A percentile compares a stretch with the other conserved stretches of the same genome.
phyloP scores from a whole-genome alignment of 2,113 vertebrate genomes.

The Sylvietta virens region DNA sequence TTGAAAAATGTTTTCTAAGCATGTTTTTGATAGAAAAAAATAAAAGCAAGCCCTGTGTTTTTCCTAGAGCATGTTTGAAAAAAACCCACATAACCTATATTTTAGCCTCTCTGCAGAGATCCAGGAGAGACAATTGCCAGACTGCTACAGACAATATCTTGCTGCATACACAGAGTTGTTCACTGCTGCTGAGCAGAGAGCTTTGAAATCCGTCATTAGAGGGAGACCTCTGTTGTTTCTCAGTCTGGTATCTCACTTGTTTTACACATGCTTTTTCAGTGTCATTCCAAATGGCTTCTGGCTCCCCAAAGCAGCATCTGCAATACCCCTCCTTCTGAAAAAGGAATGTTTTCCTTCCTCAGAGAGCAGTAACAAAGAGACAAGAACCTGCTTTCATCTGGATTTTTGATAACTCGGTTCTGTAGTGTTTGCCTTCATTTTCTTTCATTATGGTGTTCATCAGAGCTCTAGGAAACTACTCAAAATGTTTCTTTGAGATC shows the following conservation, averaged over 20 bases:
- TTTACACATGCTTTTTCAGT: neutral
- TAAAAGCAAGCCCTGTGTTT: neutral
- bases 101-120: neutral
- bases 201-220: neutral
- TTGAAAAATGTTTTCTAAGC: neutral
- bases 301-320: neutral
- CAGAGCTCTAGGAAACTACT: neutral
- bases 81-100: neutral
- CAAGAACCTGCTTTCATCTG: neutral
- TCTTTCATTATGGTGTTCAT: slow-evolving; percentile 41
- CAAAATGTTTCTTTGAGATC: neutral
- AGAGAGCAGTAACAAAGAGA: neutral
- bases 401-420: neutral
- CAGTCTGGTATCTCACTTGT: neutral
- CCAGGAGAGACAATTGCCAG: neutral
- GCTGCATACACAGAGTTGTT: neutral
- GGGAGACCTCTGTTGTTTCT: neutral
- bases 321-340: neutral
- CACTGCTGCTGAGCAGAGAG: neutral
- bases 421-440: slow-evolving; percentile 7
- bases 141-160: neutral
- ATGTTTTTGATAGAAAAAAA: neutral
- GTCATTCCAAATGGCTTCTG: neutral
- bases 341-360: neutral
- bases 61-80: neutral